Evolutionary conservation across 2,888 invertebrate species (phyloP), one percentile per base, ranked within the genome.

Genomic region (Metellina segmentata): DNA sequence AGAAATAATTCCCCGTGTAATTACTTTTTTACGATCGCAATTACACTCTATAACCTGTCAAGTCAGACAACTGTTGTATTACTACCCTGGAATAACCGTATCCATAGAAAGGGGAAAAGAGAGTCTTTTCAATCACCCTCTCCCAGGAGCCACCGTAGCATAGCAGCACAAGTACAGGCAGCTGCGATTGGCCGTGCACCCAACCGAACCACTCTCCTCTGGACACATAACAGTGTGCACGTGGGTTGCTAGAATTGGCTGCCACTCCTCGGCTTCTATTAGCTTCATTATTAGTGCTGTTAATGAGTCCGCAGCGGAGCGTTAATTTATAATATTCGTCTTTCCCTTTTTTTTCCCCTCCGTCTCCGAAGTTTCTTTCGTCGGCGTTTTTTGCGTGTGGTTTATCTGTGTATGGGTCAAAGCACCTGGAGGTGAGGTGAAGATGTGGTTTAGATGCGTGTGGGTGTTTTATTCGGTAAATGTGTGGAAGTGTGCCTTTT

Each of bases 171-270:
- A 51, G 61, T 79, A 61, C 61, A 34, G 79, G 81, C 88, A 88
- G 85, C 85, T 90, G 85, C 85, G 89, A 89, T 85, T 85, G 90
- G 90, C 90, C 78, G 85, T 49, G 53, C 90, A 90, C 51, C 79
- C 72, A 51, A 90, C 85, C 90, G 79, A 85, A 79, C 90, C 90
- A 61, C 19, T 53, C 72, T 85, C 74, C 85, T 86, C 61, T 71
- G n/a, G 16, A 77, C 19, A 61, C 61, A 34, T 61, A 79, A 53
- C 79, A 11, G 11, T 5, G 13, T 20, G 48, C 11, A 16, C 5
- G 53, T n/a, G 85, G 85, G 78, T 52, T 78, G 79, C 86, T 34
- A 71, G 78, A 79, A 79, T 86, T 86, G 86, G 79, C 86, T 77
- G 77, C 49, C 74, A 61, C 51, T 85, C 85, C n/a, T 78, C 52